Base-by-base conservation (phyloP, 2,888 invertebrate species). In the Ophion ventricosus region DNA sequence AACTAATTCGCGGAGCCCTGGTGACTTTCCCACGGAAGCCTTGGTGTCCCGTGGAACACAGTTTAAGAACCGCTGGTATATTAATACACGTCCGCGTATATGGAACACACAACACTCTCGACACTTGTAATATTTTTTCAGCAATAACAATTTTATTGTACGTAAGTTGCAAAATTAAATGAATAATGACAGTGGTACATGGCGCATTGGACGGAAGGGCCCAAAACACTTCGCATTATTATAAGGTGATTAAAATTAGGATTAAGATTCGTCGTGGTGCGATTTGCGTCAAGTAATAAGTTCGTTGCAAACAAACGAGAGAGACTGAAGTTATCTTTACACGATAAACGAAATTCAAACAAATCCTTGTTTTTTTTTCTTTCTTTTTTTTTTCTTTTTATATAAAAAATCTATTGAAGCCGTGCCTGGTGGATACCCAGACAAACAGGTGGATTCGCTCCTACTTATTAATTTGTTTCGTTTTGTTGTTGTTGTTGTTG, bases 201-300 rank as follows among this genome's bases (percentile, higher is more conserved):
- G 91, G 92, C 91, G 92, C 87, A 90, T 91, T 92, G 92, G 92
- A 92, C 92, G 92, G 92, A 92, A 91, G 90, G 88, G 92, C 92
- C 92, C 92, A 92, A 92, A 92, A 92, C 91, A 92, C 92, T 92
- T 90, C 91, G 92, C 91, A 92, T 85, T 85, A 85, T 85, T 59
- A 85, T 90, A 92, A 75, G 90, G 90, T 92, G 91, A 91, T 91
- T 90, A 88, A 91, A 90, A 91, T 91, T 88, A 90, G 89, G 87
- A 90, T 91, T 88, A 89, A 91, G 90, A 90, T 91, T 91, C 90
- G 87, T 91, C 90, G 89, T 89, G 90, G 90, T 92, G 91, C 91
- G 89, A 91, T 91, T 91, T 80, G 89, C 88, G 86, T 88, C 85
- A 88, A 88, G 88, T 87, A 85, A 88, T 84, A 87, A 87, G 87